A percentile compares a stretch with the other conserved stretches of the same genome.
Evolutionary conservation across 2,888 invertebrate genomes (phyloP).

Genomic region (Encarsia formosa): DNA sequence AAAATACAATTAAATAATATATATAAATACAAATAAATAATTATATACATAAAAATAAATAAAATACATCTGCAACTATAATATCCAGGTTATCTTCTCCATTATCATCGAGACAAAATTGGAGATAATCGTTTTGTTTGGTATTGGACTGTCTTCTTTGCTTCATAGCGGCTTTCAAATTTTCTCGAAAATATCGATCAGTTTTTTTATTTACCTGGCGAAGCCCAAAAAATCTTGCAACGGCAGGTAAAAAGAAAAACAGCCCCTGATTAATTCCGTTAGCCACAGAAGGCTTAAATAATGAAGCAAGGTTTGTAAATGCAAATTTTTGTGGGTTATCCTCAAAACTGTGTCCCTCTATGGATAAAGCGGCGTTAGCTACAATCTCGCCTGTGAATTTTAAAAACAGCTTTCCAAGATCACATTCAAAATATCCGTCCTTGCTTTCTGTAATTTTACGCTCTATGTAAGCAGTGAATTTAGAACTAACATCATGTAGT

Average conservation of each 20-base stretch:
- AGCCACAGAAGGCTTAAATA: slow-evolving; percentile 31
- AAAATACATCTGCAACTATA: slow-evolving; percentile 41
- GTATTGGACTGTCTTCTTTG: slow-evolving; percentile 32
- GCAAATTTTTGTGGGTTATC: slow-evolving; percentile 18
- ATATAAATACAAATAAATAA: too few relatives aligned
- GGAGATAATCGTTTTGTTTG: slow-evolving; percentile 52
- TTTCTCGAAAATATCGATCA: slow-evolving; percentile 33
- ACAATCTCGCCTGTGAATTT: slow-evolving; percentile 37
- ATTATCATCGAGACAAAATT: slow-evolving; percentile 45
- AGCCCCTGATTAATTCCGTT: slow-evolving; percentile 20
- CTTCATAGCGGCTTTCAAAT: slow-evolving; percentile 32
- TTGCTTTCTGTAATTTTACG: slow-evolving; percentile 3
- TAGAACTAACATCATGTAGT: background rate
- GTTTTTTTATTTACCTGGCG: slow-evolving; percentile 28
- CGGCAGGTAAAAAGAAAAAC: slow-evolving; percentile 23
- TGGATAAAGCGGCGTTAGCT: slow-evolving; percentile 33
- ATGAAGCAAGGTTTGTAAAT: slow-evolving; percentile 19
- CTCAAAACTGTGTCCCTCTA: slow-evolving; percentile 36
- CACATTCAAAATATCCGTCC: slow-evolving; percentile 21
- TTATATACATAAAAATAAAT: too few relatives aligned
- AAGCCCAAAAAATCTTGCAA: slow-evolving; percentile 20
- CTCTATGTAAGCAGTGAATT: slow-evolving; percentile 8
- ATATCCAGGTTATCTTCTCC: background rate
- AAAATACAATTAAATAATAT: too few relatives aligned
- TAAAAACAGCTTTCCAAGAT: slow-evolving; percentile 32